phyloP scores from a whole-genome alignment of 2,888 invertebrate species.

The Chloroclystis v-ata region DNA sequence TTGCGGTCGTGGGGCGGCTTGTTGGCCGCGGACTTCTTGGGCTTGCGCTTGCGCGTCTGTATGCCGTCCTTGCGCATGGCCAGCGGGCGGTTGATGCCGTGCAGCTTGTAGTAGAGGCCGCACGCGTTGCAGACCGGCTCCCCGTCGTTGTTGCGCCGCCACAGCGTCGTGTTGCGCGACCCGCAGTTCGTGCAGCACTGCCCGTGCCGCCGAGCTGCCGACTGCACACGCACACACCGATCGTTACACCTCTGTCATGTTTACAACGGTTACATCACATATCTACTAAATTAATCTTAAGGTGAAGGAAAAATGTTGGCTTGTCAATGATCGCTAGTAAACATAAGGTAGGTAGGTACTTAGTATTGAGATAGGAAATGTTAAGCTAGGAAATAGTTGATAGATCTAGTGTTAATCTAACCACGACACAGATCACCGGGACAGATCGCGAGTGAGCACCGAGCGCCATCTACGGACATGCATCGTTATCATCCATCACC shows the following conservation, averaged over 20 bases:
- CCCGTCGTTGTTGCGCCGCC: constrained; percentile 98
- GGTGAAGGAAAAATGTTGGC: no score
- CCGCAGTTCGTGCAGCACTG: constrained; percentile 97
- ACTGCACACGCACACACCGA: constrained; percentile 66
- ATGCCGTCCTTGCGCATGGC: constrained; percentile 98
- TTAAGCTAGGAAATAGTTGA: no score
- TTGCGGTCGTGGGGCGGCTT: constrained; percentile 57
- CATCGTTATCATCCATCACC: constrained; percentile 41
- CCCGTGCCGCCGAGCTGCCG: constrained; percentile 91
- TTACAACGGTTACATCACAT: no score
- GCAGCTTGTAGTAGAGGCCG: constrained; percentile 97
- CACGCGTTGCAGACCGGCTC: constrained; percentile 99
- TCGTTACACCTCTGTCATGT: background rate
- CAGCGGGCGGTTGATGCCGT: constrained; percentile 91
- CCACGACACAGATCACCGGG: background rate
- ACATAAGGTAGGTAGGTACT: no score
- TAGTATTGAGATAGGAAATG: no score
- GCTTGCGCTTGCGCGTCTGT: constrained; percentile 96
- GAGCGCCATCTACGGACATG: constrained; percentile 19
- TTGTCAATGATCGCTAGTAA: no score
- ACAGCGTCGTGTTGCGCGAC: constrained; percentile 97
- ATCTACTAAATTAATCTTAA: no score
- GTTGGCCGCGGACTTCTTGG: constrained; percentile 84
- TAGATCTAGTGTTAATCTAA: background rate
- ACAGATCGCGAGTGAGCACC: constrained; percentile 55